Percentiles rank a stretch among this genome's conserved stretches.
phyloP scores from a whole-genome alignment of 2,797 vertebrate genomes.

The Pteropus rufus region DNA sequence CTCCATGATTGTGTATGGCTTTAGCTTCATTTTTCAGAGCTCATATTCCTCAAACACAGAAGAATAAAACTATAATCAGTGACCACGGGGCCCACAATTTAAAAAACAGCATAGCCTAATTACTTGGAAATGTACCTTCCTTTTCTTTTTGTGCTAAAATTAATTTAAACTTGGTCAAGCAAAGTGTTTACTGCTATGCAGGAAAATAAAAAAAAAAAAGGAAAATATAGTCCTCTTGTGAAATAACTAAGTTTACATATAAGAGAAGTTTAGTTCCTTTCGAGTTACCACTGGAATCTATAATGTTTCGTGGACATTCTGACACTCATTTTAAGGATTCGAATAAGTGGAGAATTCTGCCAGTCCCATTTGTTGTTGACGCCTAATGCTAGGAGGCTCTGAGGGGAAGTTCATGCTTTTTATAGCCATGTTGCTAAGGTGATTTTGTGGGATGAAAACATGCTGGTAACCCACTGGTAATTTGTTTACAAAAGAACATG shows the following conservation, averaged over 20 bases:
- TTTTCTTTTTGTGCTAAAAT: not conserved
- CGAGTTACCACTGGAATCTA: not conserved
- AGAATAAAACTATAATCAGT: not conserved
- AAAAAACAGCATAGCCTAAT: not conserved
- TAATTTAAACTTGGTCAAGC: not conserved
- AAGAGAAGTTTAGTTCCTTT: not conserved
- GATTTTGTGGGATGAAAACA: conserved; percentile 74
- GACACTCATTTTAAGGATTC: not conserved
- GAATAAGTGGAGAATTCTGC: not conserved
- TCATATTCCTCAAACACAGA: not conserved
- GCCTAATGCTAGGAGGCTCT: not conserved
- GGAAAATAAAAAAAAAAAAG: not conserved
- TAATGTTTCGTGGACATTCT: not conserved
- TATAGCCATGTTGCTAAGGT: conserved; percentile 79
- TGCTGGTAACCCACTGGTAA: conserved; percentile 71
- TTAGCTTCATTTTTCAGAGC: not conserved
- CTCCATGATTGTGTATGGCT: not conserved
- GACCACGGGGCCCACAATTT: not conserved
- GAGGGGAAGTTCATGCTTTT: conserved; percentile 56
- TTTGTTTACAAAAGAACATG: conserved; percentile 78
- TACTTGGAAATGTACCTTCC: not conserved
- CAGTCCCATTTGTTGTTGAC: not conserved
- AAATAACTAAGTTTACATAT: not conserved
- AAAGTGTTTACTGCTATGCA: not conserved
- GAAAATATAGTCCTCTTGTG: not conserved